Percentiles rank a stretch among this genome's conserved stretches.
Evolutionary conservation across 2,888 invertebrate genomes (phyloP).

Genomic region (Metacarcinus magister): DNA sequence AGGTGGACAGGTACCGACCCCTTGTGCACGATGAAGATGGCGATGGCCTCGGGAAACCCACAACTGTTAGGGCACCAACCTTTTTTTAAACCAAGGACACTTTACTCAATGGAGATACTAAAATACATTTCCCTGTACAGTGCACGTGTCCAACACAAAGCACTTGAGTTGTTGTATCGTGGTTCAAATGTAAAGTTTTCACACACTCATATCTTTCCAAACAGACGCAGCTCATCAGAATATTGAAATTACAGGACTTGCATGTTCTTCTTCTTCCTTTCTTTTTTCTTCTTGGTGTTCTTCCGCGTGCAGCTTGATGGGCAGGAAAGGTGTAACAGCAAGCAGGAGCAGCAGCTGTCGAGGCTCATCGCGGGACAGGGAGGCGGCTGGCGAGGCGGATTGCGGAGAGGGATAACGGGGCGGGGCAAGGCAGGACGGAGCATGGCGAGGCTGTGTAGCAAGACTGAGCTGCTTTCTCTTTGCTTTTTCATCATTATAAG

Average conservation of each 20-base stretch:
- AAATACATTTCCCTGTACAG: not conserved
- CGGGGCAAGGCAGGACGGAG: not conserved
- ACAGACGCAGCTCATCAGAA: not conserved
- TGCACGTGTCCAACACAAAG: not conserved
- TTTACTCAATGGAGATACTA: not conserved
- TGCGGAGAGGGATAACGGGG: not conserved
- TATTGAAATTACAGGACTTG: not conserved
- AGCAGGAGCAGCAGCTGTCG: not conserved
- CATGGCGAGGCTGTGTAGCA: not conserved
- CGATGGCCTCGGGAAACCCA: not conserved
- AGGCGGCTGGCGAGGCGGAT: not conserved
- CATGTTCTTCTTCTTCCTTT: not conserved
- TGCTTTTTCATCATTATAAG: not conserved
- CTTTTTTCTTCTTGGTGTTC: not conserved
- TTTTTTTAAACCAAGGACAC: not conserved
- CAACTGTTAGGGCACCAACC: not conserved
- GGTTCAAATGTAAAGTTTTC: not conserved
- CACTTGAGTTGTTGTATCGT: not conserved
- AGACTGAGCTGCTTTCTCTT: not conserved
- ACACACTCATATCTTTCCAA: not conserved
- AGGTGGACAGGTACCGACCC: not conserved
- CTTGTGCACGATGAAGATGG: not conserved
- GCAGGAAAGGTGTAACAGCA: not conserved
- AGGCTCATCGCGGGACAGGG: not conserved
- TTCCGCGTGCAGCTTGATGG: not conserved